These are phyloP conservation scores for Xenopus borealis DNA, from an alignment of 2,113 vertebrate species.

Conservation along the genomic window DNA sequence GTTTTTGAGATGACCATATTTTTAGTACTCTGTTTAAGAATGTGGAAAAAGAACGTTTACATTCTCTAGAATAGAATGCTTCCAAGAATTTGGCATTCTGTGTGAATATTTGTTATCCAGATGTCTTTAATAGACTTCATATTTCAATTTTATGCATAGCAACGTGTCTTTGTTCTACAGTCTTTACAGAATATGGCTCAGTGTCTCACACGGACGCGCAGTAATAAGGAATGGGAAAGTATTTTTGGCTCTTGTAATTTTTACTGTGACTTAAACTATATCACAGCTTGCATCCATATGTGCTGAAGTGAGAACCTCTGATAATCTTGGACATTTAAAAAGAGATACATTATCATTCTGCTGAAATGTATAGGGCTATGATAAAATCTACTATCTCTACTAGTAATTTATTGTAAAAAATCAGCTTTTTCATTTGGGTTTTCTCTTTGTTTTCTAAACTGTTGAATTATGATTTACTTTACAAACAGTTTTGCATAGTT, in stretches of 20 bases:
- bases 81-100: slow-evolving; percentile 12
- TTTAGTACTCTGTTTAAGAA: too few species aligned
- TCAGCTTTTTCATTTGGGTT: too few species aligned
- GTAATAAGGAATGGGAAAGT: slow-evolving; percentile 25
- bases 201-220: not conserved
- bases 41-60: too few species aligned
- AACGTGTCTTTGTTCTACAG: slow-evolving; percentile 13
- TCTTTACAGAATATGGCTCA: not conserved
- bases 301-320: not conserved
- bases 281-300: not conserved
- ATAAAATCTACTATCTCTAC: too few species aligned
- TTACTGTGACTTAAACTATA: slow-evolving; percentile 30
- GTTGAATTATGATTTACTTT: too few species aligned
- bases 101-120: slow-evolving; percentile 39
- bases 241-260: slow-evolving; percentile 19
- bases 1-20: too few species aligned
- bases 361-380: too few species aligned
- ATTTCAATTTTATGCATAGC: slow-evolving; percentile 17
- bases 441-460: too few species aligned
- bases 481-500: too few species aligned
- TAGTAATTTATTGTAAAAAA: too few species aligned
- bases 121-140: slow-evolving; percentile 25
- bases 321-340: not conserved
- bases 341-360: not conserved
- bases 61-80: too few species aligned